Conservation (phyloP, 2,113 vertebrate genomes). For the Paramisgurnus dabryanus region DNA sequence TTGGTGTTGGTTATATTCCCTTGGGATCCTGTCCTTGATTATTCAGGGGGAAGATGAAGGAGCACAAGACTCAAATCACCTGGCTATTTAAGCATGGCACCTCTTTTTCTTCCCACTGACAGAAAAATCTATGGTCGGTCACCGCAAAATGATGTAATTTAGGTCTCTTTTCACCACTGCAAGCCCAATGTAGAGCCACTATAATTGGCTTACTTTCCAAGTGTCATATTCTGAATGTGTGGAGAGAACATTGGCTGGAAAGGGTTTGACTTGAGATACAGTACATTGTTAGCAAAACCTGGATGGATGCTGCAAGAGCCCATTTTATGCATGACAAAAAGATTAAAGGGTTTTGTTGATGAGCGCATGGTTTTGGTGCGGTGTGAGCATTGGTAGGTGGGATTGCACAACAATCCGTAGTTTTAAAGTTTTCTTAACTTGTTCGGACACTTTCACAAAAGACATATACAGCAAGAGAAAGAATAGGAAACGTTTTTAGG, state of each 20-base stretch:
- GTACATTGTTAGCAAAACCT: constrained; percentile 3
- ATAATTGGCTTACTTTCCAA: constrained; percentile 46
- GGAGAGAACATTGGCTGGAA: constrained; percentile 12
- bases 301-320: neutral
- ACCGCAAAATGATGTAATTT: constrained; percentile 39
- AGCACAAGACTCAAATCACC: constrained; percentile 40
- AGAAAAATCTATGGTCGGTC: constrained; percentile 42
- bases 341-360: neutral
- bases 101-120: constrained; percentile 36
- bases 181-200: neutral
- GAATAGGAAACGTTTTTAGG: too few species aligned
- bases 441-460: neutral
- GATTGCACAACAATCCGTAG: neutral
- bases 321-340: neutral
- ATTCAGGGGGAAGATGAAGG: constrained; percentile 30
- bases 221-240: constrained; percentile 19
- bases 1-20: constrained; percentile 33
- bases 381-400: too few species aligned
- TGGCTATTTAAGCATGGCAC: constrained; percentile 27
- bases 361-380: too few species aligned
- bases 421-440: neutral
- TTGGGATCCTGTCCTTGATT: constrained; percentile 7
- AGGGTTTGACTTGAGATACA: neutral
- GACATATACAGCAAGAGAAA: neutral
- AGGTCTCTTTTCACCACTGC: constrained; percentile 24